phyloP scores from a whole-genome alignment of 1,140 invertebrate species.

The Aphaenogaster ashmeadi region DNA sequence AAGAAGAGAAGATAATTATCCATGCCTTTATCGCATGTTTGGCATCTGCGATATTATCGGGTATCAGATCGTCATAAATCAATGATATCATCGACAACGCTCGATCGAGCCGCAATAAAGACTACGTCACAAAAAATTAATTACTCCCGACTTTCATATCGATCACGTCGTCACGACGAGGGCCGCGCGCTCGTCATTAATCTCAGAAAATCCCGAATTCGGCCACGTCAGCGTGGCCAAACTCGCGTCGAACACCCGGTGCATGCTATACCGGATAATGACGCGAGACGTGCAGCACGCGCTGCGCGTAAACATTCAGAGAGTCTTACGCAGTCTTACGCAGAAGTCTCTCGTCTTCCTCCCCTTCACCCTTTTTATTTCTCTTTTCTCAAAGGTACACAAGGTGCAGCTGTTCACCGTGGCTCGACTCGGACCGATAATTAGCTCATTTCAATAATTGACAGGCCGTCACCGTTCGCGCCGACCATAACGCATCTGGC shows the following conservation, averaged over 20 bases:
- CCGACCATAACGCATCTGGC: constrained; percentile 83
- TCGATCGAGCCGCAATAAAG: constrained; percentile 22
- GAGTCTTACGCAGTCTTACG: background rate
- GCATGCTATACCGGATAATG: constrained; percentile 67
- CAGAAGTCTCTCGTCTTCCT: constrained; percentile 17
- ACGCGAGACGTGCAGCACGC: constrained; percentile 71
- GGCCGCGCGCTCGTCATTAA: constrained; percentile 52
- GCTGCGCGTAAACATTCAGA: constrained; percentile 42
- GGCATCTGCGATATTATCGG: constrained; percentile 44
- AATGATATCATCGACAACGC: constrained; percentile 30
- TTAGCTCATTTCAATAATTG: constrained; percentile 87
- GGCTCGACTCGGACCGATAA: constrained; percentile 79
- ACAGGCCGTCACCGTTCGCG: constrained; percentile 78
- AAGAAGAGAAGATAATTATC: constrained; percentile 18
- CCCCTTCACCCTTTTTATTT: background rate
- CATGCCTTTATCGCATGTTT: background rate
- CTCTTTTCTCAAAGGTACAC: constrained; percentile 20
- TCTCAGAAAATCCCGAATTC: constrained; percentile 56
- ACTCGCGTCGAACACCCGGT: constrained; percentile 60
- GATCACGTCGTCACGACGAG: constrained; percentile 38
- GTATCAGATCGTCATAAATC: constrained; percentile 40
- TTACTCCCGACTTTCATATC: constrained; percentile 32
- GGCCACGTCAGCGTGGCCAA: constrained; percentile 55
- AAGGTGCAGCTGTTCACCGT: constrained; percentile 76
- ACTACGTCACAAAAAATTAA: constrained; percentile 58